Conservation (phyloP, 2,797 vertebrate species). For the Rhodeus uyekii region DNA sequence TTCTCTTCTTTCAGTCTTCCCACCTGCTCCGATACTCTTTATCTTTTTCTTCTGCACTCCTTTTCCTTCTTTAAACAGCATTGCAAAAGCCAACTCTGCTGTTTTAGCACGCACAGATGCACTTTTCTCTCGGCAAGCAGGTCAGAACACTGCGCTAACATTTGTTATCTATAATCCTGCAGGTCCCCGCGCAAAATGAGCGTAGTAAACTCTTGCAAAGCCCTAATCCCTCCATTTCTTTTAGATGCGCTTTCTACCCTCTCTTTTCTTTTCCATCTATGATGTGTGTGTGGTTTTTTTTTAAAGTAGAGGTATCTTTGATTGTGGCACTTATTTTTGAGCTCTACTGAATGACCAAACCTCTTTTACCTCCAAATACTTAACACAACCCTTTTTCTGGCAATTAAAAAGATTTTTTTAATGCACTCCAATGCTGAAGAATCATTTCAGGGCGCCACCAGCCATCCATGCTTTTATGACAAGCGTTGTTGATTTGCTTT, state of each 20-base stretch:
- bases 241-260: conserved; percentile 65
- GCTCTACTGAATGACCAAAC: conserved; percentile 28
- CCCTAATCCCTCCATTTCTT: conserved; percentile 76
- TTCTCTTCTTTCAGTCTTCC: conserved; percentile 57
- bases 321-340: conserved; percentile 70
- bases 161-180: conserved; percentile 83
- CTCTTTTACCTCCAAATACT: not conserved
- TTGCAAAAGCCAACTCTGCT: conserved; percentile 72
- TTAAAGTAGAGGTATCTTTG: conserved; percentile 65
- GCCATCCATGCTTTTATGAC: conserved; percentile 79
- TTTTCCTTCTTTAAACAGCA: conserved; percentile 57
- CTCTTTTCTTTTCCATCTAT: conserved; percentile 64
- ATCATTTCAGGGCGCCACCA: conserved; percentile 76
- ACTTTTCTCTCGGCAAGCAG: conserved; percentile 70
- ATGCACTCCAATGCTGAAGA: conserved; percentile 72
- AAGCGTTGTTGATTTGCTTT: conserved; percentile 81
- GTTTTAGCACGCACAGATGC: conserved; percentile 61
- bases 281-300: conserved; percentile 52
- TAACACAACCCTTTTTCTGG: conserved; percentile 66
- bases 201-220: conserved; percentile 78
- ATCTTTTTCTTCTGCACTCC: conserved; percentile 44
- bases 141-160: conserved; percentile 75
- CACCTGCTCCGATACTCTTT: conserved; percentile 5
- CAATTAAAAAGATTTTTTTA: conserved; percentile 64
- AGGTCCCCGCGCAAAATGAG: conserved; percentile 78